Evolutionary conservation across 2,113 vertebrate genomes (phyloP).

Genomic region (Pao palembangensis): DNA sequence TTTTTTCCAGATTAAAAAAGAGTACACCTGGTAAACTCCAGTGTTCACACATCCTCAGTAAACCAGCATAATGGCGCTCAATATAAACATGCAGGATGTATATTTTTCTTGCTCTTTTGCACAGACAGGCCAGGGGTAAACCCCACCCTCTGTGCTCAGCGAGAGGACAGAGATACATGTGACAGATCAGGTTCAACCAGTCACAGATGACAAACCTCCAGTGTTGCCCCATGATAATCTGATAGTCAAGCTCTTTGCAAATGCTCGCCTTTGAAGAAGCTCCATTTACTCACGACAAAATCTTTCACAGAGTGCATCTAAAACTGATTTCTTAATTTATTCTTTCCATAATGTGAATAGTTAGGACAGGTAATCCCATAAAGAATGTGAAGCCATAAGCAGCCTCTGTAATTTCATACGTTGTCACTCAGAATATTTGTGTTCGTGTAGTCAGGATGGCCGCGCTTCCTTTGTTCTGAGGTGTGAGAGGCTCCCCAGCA

Average conservation of each 20-base stretch:
- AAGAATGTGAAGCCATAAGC: neutral
- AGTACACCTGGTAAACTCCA: no score
- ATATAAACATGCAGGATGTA: neutral
- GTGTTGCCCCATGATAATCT: constrained; percentile 65
- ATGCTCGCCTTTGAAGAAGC: constrained; percentile 19
- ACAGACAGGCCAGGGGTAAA: constrained; percentile 61
- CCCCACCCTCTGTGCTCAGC: constrained; percentile 70
- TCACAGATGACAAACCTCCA: constrained; percentile 71
- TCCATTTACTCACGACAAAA: constrained; percentile 23
- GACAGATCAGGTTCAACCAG: constrained; percentile 79
- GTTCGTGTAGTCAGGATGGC: neutral
- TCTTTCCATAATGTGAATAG: neutral
- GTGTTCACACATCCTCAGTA: no score
- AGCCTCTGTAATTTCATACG: constrained; percentile 1
- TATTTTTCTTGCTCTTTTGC: constrained; percentile 28
- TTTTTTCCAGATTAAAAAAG: no score
- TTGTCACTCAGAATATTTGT: constrained; percentile 2
- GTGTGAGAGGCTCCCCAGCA: neutral
- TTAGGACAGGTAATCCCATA: neutral
- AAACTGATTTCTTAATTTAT: neutral
- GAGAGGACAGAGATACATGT: constrained; percentile 72
- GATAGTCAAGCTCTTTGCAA: constrained; percentile 41
- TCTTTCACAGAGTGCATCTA: neutral
- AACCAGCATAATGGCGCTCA: no score
- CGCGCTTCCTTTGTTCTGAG: neutral